phyloP scores from a whole-genome alignment of 2,113 vertebrate species.

The Thomomys bottae region DNA sequence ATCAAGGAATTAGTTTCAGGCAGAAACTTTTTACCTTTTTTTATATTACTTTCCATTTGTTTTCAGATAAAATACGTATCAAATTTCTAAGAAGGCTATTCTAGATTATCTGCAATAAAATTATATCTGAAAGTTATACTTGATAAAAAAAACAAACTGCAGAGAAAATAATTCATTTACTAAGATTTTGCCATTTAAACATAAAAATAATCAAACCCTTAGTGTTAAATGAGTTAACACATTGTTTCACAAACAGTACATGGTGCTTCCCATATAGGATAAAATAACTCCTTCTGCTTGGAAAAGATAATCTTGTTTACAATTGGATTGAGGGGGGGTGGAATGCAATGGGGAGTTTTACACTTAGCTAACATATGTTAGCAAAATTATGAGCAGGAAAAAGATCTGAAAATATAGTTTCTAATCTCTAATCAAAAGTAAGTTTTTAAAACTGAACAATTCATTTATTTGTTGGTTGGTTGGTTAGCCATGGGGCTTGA shows the following conservation, averaged over 20 bases:
- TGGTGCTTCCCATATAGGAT: neutral
- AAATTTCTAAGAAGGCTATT: slow-evolving; percentile 49
- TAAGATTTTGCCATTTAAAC: slow-evolving; percentile 17
- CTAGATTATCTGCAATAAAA: slow-evolving; percentile 53
- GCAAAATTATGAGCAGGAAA: neutral
- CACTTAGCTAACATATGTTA: neutral
- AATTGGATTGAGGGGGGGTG: neutral
- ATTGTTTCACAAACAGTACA: neutral
- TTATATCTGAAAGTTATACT: neutral
- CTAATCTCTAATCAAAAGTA: neutral
- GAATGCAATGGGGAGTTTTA: neutral
- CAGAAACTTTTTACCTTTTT: slow-evolving; percentile 18
- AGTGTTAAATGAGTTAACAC: neutral
- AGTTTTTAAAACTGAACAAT: too few species aligned
- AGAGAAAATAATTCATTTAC: slow-evolving; percentile 50
- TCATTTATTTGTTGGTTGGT: too few species aligned
- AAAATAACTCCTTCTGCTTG: neutral
- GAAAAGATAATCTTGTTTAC: neutral
- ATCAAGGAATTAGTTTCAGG: slow-evolving; percentile 18
- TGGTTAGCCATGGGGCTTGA: too few species aligned
- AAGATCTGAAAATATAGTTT: slow-evolving; percentile 27
- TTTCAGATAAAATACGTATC: slow-evolving; percentile 4
- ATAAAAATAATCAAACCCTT: neutral
- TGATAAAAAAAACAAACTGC: neutral
- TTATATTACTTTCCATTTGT: slow-evolving; percentile 26